phyloP scores from a whole-genome alignment of 2,113 vertebrate genomes.

The Anguilla japonica region DNA sequence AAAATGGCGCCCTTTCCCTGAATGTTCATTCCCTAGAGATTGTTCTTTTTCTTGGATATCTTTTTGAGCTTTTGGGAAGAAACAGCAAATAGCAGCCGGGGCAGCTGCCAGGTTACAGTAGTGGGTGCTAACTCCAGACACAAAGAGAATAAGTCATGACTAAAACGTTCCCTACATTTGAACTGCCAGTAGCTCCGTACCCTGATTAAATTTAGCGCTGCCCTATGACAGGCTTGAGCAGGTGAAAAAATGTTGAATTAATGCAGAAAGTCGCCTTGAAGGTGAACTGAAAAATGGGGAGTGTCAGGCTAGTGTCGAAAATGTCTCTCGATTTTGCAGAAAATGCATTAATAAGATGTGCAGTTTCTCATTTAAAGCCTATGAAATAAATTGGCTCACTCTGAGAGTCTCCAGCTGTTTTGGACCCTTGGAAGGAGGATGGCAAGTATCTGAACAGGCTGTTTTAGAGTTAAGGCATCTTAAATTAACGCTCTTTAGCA shows the following conservation, averaged over 20 bases:
- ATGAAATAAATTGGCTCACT: not conserved
- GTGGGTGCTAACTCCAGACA: slow-evolving; percentile 18
- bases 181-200: slow-evolving; percentile 14
- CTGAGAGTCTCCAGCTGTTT: not conserved
- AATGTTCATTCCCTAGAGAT: slow-evolving; percentile 17
- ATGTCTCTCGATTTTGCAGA: slow-evolving; percentile 7
- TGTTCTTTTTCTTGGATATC: slow-evolving; percentile 7
- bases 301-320: not conserved
- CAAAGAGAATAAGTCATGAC: not conserved
- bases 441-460: not conserved
- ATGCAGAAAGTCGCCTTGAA: not conserved
- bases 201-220: slow-evolving; percentile 25
- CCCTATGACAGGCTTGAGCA: slow-evolving; percentile 16
- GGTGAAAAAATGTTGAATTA: slow-evolving; percentile 18
- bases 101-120: not conserved
- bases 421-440: not conserved
- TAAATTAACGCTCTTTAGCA: not conserved
- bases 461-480: not conserved
- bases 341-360: not conserved
- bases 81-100: not conserved
- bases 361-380: slow-evolving; percentile 2
- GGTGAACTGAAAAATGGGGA: slow-evolving; percentile 11
- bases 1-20: not conserved
- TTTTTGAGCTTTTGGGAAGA: slow-evolving; percentile 24
- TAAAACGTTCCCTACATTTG: slow-evolving; percentile 17